Percentiles rank a stretch among this genome's conserved stretches.
Evolutionary conservation across 2,888 invertebrate genomes (phyloP).

Genomic region (Podabrus alpinus): DNA sequence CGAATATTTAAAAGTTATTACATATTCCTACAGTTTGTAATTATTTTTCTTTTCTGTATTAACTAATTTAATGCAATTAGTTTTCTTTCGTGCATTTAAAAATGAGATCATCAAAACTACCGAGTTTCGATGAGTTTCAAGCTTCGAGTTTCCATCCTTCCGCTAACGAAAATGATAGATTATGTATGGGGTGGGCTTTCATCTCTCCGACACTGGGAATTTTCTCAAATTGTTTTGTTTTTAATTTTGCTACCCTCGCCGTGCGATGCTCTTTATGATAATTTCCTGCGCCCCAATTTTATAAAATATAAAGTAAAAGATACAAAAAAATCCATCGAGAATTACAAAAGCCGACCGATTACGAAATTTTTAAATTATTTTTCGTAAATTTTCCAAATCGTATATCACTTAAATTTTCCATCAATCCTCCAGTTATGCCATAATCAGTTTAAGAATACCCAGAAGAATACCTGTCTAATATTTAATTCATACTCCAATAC

Average conservation of each 20-base stretch:
- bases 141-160: too few species aligned
- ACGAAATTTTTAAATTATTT: not conserved
- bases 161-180: too few species aligned
- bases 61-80: too few species aligned
- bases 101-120: too few species aligned
- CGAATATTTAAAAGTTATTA: too few species aligned
- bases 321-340: not conserved
- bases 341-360: not conserved
- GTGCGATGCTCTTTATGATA: not conserved
- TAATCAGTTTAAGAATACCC: not conserved
- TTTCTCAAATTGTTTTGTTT: too few species aligned
- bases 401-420: not conserved
- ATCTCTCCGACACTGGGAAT: too few species aligned
- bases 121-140: too few species aligned
- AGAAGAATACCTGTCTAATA: not conserved
- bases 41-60: too few species aligned
- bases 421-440: not conserved
- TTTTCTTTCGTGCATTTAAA: too few species aligned
- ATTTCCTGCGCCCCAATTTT: not conserved
- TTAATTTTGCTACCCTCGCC: not conserved
- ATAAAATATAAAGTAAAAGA: not conserved
- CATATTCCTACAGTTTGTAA: too few species aligned
- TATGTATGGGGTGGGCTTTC: too few species aligned
- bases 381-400: not conserved
- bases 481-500: not conserved